Conservation (phyloP, 2,113 vertebrate genomes). For the Rutilus rutilus region DNA sequence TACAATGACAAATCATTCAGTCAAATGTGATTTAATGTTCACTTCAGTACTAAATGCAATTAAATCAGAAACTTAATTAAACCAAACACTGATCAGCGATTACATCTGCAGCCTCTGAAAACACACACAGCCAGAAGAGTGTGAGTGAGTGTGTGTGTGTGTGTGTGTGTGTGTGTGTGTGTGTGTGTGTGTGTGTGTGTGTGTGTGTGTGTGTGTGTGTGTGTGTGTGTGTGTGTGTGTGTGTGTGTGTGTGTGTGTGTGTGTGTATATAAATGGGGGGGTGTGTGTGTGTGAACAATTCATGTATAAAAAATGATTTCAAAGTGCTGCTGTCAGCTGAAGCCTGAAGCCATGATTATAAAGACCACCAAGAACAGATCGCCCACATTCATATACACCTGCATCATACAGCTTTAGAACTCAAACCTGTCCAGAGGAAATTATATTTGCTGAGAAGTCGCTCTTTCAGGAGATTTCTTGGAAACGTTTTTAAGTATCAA, state of each 20-base stretch:
- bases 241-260: constrained; percentile 36
- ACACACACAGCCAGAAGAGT: constrained; percentile 54
- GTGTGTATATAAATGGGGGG: constrained; percentile 44
- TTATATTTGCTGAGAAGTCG: neutral
- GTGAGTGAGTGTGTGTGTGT: constrained; percentile 38
- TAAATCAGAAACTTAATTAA: constrained; percentile 72
- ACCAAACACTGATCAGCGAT: constrained; percentile 55
- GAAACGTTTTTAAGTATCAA: neutral
- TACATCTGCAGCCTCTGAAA: constrained; percentile 60
- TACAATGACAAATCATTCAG: constrained; percentile 26
- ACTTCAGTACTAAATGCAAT: constrained; percentile 61
- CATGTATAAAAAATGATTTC: constrained; percentile 12
- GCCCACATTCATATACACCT: constrained; percentile 1
- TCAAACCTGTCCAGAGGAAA: neutral
- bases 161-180: constrained; percentile 14
- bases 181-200: constrained; percentile 48
- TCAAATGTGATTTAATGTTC: constrained; percentile 53
- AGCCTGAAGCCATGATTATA: constrained; percentile 12
- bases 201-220: neutral
- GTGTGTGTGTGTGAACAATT: constrained; percentile 21
- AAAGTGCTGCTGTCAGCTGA: constrained; percentile 19
- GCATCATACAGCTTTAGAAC: neutral
- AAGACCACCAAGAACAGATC: neutral
- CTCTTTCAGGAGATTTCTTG: neutral
- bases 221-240: constrained; percentile 55